Evolutionary conservation across 2,888 invertebrate genomes (phyloP), one percentile per base, ranked within the genome.

Genomic region (Diachrysia chrysitis): DNA sequence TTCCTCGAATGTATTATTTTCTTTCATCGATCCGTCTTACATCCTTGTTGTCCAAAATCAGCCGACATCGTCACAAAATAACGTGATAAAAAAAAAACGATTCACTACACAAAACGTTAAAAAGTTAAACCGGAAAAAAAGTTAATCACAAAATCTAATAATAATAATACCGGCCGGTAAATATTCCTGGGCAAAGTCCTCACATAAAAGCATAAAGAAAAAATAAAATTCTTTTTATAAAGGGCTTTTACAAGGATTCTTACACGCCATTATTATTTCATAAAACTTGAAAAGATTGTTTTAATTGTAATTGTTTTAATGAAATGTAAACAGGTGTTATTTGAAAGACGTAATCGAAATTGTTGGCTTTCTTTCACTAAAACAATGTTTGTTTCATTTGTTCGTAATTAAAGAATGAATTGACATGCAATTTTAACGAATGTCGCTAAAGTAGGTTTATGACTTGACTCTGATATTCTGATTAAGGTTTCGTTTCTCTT

Each of bases 201-300:
- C n/a, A n/a, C n/a, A n/a, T n/a, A n/a, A n/a, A n/a, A n/a, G n/a
- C n/a, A 6, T 16, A 51, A 51, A 12, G 48, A 51, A 51, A 51
- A 51, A 21, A n/a, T n/a, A 42, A 42, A 42, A 48, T 48, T 48
- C 12, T 51, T 51, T 51, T 51, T 51, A 48, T 19, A n/a, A n/a
- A 42, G 5, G 42, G n/a, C 42, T 4, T 42, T 42, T 42, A n/a
- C 42, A 51, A 19, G 48, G 48, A 10, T 51, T 19, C 48, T 42
- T 51, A 21, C 48, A 21, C 21, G 14, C 48, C 21, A 51, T 42
- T 21, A 51, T 9, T 21, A 51, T 51, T 51, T 51, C 21, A 21
- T 51, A 21, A 51, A 21, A 19, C 42, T n/a, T 5, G 42, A 42
- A 42, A 42, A 42, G 42, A 42, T 19, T 51, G 48, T 51, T 51